Evolutionary conservation across 2,888 invertebrate genomes (phyloP), one percentile per base, ranked within the genome.

Genomic region (Sceliomorpha sp.): DNA sequence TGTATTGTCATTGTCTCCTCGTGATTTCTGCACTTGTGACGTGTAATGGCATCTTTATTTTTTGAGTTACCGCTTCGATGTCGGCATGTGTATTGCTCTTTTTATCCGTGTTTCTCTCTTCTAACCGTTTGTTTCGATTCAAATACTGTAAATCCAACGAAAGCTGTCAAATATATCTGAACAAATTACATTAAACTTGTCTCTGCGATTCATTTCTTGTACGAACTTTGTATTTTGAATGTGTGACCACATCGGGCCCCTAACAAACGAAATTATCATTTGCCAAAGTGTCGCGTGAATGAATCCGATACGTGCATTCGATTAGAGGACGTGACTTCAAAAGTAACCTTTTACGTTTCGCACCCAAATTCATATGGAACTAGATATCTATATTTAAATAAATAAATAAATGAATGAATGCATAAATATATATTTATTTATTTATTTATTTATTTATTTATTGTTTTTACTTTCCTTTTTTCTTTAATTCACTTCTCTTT

Each of bases 91-190:
- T 20, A 4, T 1, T n/a, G 14, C n/a, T 51, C 34, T 9, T 20
- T n/a, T 20, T 20, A 20, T 20, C 20, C 20, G 20, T 4, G 20
- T 20, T 45, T 17, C 20, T 29, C 15, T 7, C 20, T 29, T 31
- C 7, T 15, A 15, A 42, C 14, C 9, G 10, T 14, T 34, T 34
- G 34, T 34, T 10, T 34, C 2, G 13, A 10, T 34, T 6, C 1
- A 34, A 29, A 8, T 29, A 10, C 8, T 9, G 29, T 10, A 29
- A 29, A n/a, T n/a, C n/a, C n/a, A 29, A 20, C 20, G 2, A 5
- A 20, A 5, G 20, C 3, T 20, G 20, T 20, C 68, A 68, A 68
- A 68, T 68, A 68, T 68, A 68, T 68, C 68, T 68, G 62, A 68
- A 34, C 40, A 60, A 68, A 68, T 68, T 62, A 36, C 56, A 56